These are phyloP conservation scores for Notolabrus celidotus DNA, from an alignment of 2,797 vertebrate species.

Conservation along the genomic window DNA sequence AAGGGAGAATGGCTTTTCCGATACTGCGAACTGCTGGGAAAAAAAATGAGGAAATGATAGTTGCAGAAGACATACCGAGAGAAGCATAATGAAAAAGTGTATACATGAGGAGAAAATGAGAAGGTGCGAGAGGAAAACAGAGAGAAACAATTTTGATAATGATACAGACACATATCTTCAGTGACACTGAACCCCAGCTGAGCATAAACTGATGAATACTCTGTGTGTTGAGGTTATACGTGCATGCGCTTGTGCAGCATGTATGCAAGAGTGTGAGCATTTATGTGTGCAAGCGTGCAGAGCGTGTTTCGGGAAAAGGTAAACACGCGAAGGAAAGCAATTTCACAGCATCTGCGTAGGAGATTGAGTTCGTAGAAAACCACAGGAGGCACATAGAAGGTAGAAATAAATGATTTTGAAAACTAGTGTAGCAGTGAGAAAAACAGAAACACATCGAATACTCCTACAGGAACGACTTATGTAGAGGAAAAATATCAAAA, in stretches of 20 bases:
- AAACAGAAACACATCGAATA: not conserved
- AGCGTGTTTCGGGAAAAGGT: conserved; percentile 36
- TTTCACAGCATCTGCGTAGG: conserved; percentile 68
- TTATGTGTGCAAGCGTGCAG: conserved; percentile 3
- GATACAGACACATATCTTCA: conserved; percentile 6
- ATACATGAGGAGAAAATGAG: not conserved
- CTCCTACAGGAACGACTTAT: conserved; percentile 25
- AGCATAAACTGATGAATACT: conserved; percentile 22
- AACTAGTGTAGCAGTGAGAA: not conserved
- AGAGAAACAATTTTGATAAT: conserved; percentile 10
- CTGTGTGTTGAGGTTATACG: not conserved
- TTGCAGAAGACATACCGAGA: not conserved
- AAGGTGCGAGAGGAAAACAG: not conserved
- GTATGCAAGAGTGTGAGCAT: not conserved
- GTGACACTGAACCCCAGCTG: conserved; percentile 27
- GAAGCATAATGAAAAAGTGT: conserved; percentile 8
- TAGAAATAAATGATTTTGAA: conserved; percentile 34
- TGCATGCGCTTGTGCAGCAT: not conserved
- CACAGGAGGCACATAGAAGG: conserved; percentile 27
- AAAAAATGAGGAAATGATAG: conserved; percentile 24
- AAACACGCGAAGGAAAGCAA: conserved; percentile 64
- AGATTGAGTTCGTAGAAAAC: conserved; percentile 54
- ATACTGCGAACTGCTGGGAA: conserved; percentile 17
- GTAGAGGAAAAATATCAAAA: conserved; percentile 34
- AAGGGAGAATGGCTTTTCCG: conserved; percentile 20